Conservation (phyloP, 2,797 vertebrate species). For the Sphenopsis melanotis region DNA sequence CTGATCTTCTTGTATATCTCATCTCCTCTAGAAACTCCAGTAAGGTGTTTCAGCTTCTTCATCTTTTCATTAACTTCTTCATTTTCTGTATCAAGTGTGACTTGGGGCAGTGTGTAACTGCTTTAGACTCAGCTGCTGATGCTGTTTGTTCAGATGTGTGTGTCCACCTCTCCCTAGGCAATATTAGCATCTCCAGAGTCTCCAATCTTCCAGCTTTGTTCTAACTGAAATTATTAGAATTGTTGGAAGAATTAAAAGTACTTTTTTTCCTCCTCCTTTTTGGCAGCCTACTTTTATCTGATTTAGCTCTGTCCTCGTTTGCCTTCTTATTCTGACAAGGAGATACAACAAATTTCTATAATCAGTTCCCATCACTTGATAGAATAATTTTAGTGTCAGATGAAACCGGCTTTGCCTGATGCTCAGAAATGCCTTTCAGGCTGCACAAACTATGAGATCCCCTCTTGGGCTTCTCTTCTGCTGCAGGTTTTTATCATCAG, state of each 20-base stretch:
- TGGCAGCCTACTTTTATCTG: slow-evolving; percentile 36
- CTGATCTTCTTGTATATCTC: not conserved
- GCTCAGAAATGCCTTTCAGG: not conserved
- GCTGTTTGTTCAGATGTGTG: not conserved
- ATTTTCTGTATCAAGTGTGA: not conserved
- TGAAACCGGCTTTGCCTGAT: slow-evolving; percentile 2
- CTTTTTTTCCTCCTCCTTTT: not conserved
- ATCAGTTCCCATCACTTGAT: slow-evolving; percentile 37
- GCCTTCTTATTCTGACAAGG: slow-evolving; percentile 29
- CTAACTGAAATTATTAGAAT: not conserved
- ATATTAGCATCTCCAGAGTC: not conserved
- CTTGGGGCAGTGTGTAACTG: not conserved
- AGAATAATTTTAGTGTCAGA: slow-evolving; percentile 13
- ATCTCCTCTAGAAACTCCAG: not conserved
- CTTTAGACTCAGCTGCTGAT: not conserved
- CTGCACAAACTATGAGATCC: not conserved
- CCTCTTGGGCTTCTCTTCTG: not conserved
- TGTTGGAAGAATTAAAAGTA: not conserved
- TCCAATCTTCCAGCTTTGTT: not conserved
- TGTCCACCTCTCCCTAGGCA: not conserved
- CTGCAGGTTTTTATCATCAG: not conserved
- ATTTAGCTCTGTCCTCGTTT: slow-evolving; percentile 32
- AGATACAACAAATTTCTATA: slow-evolving; percentile 37
- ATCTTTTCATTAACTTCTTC: not conserved
- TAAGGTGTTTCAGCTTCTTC: not conserved